phyloP scores from a whole-genome alignment of 2,113 vertebrate species.

The Cavia porcellus region DNA sequence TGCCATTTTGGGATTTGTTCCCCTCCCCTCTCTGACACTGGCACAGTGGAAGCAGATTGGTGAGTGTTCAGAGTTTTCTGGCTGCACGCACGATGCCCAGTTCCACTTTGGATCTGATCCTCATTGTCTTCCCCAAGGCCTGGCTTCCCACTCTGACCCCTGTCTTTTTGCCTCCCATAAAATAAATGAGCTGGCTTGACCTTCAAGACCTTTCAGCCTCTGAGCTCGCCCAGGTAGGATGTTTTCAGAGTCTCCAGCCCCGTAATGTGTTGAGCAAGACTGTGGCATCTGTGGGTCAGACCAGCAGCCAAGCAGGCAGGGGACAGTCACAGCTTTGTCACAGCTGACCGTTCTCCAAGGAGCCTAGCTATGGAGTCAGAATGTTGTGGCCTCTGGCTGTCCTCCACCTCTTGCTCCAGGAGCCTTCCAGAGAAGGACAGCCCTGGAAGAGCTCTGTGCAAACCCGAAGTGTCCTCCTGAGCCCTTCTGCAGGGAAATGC shows the following conservation, averaged over 20 bases:
- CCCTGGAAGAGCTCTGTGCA: background rate
- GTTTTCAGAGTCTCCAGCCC: background rate
- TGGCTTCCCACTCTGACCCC: background rate
- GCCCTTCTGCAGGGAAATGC: background rate
- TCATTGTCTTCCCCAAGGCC: accelerated
- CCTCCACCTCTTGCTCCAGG: background rate
- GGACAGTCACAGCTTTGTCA: background rate
- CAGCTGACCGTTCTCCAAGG: too few species aligned
- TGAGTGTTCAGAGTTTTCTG: background rate
- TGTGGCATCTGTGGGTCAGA: background rate
- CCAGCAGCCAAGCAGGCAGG: background rate
- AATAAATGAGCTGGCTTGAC: background rate
- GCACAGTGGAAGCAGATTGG: accelerated
- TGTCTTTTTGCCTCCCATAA: background rate
- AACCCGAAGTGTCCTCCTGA: background rate
- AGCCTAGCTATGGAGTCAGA: too few species aligned
- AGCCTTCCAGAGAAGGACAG: background rate
- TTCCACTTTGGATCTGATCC: background rate
- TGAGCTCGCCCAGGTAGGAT: background rate
- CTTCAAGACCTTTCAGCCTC: background rate
- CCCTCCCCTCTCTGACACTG: background rate
- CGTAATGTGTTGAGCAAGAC: background rate
- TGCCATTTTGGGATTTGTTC: background rate
- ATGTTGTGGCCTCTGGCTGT: background rate
- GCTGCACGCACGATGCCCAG: accelerated